These are phyloP conservation scores for Nothura maculosa DNA, from an alignment of 2,797 vertebrate species.

Conservation along the genomic window DNA sequence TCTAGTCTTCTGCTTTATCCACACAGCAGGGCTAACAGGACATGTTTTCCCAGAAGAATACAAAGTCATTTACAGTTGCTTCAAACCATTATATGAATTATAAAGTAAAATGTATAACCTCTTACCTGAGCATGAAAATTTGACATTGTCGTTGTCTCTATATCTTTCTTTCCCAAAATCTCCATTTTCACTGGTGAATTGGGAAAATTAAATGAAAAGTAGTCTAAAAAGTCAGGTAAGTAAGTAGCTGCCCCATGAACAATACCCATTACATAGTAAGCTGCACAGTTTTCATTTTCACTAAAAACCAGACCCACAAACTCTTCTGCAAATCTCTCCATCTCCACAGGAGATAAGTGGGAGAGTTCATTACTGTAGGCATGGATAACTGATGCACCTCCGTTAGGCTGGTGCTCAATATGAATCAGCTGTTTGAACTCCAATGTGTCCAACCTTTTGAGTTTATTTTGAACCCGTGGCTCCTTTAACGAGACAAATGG, in stretches of 20 bases:
- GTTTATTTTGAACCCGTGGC: constrained; percentile 81
- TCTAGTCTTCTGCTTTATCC: constrained; percentile 45
- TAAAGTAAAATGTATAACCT: constrained; percentile 73
- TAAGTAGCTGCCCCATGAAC: constrained; percentile 96
- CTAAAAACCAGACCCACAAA: constrained; percentile 94
- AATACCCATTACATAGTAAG: constrained; percentile 97
- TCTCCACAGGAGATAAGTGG: constrained; percentile 88
- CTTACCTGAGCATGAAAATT: constrained; percentile 98
- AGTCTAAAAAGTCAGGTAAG: constrained; percentile 97
- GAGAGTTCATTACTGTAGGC: constrained; percentile 94
- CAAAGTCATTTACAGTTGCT: constrained; percentile 12
- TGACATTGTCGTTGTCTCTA: constrained; percentile 98
- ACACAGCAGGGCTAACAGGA: neutral
- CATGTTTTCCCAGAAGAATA: neutral
- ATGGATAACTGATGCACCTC: constrained; percentile 94
- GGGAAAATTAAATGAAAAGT: constrained; percentile 97
- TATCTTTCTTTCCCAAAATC: constrained; percentile 98
- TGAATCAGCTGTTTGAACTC: constrained; percentile 94
- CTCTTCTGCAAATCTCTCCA: constrained; percentile 92
- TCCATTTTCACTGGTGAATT: constrained; percentile 98
- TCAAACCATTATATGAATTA: constrained; percentile 56
- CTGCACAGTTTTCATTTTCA: constrained; percentile 91
- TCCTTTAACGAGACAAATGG: constrained; percentile 83
- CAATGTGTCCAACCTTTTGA: constrained; percentile 87
- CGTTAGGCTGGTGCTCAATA: constrained; percentile 96